phyloP scores from a whole-genome alignment of 1,140 invertebrate genomes.

The Nixonia krombeini region DNA sequence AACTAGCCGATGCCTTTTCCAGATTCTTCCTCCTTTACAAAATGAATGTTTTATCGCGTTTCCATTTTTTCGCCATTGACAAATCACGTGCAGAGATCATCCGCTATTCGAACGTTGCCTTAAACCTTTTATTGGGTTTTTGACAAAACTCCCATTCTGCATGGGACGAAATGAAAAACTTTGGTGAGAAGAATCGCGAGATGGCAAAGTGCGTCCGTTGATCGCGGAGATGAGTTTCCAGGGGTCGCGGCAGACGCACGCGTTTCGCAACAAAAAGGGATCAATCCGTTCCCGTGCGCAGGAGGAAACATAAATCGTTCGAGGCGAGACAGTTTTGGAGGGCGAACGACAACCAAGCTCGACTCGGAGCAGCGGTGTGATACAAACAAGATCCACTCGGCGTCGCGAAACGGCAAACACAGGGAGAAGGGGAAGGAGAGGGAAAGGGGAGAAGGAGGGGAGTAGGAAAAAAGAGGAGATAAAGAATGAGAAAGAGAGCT shows the following conservation, averaged over 20 bases:
- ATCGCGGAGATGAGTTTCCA: too few relatives aligned
- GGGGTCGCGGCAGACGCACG: conserved; percentile 27
- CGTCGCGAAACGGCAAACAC: conserved; percentile 21
- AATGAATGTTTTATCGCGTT: too few relatives aligned
- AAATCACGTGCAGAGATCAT: too few relatives aligned
- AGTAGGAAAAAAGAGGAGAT: not conserved
- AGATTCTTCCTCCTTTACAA: too few relatives aligned
- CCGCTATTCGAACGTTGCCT: too few relatives aligned
- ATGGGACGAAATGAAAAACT: too few relatives aligned
- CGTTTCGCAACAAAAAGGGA: conserved; percentile 64
- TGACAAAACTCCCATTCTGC: too few relatives aligned
- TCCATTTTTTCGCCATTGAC: too few relatives aligned
- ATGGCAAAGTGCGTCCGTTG: too few relatives aligned
- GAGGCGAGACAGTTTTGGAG: conserved; percentile 64
- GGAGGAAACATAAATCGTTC: conserved; percentile 68
- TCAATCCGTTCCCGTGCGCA: conserved; percentile 63
- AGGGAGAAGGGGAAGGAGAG: conserved; percentile 10
- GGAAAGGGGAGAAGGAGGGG: conserved; percentile 1
- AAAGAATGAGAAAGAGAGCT: conserved; percentile 9
- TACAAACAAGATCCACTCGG: conserved; percentile 68
- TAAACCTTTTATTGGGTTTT: too few relatives aligned
- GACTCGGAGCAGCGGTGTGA: conserved; percentile 58
- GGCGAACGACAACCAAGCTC: conserved; percentile 54
- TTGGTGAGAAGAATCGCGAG: too few relatives aligned
- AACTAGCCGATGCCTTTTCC: too few relatives aligned